Evolutionary conservation across 2,888 invertebrate genomes (phyloP).

Genomic region (Euplexia lucipara): DNA sequence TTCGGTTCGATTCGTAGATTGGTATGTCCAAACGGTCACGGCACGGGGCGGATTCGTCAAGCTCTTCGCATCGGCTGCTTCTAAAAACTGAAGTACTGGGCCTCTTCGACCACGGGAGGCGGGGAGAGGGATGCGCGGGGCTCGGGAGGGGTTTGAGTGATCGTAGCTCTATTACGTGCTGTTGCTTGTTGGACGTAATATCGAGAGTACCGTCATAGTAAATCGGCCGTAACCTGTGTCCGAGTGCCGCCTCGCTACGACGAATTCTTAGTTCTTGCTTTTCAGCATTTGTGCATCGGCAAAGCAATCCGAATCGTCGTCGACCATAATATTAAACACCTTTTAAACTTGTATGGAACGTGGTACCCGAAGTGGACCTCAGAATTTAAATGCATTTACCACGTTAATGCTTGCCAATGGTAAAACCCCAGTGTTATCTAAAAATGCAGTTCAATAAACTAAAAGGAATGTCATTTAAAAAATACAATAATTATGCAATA

Average conservation of each 20-base stretch:
- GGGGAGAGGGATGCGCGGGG: conserved; percentile 49
- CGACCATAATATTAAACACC: not conserved
- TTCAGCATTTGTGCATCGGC: not conserved
- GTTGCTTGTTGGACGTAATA: conserved; percentile 80
- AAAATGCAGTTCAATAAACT: conserved; percentile 43
- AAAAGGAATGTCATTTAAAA: conserved; percentile 29
- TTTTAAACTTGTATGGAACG: conserved; percentile 21
- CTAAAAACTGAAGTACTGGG: conserved; percentile 72
- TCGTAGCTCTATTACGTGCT: conserved; percentile 82
- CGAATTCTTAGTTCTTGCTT: conserved; percentile 62
- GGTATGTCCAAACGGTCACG: conserved; percentile 75
- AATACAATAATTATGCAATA: conserved; percentile 26
- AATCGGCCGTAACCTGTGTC: conserved; percentile 82
- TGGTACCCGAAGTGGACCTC: not conserved
- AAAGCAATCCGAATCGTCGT: not conserved
- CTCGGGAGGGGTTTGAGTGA: conserved; percentile 72
- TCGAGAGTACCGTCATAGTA: conserved; percentile 82
- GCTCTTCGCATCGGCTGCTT: conserved; percentile 68
- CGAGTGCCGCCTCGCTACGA: conserved; percentile 69
- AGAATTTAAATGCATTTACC: conserved; percentile 20
- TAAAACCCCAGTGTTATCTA: conserved; percentile 27
- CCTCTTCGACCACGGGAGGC: conserved; percentile 30
- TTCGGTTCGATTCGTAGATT: conserved; percentile 66
- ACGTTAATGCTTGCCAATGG: conserved; percentile 42
- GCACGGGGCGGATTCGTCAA: conserved; percentile 82